phyloP scores from a whole-genome alignment of 2,888 invertebrate species.

The Sesia apiformis region DNA sequence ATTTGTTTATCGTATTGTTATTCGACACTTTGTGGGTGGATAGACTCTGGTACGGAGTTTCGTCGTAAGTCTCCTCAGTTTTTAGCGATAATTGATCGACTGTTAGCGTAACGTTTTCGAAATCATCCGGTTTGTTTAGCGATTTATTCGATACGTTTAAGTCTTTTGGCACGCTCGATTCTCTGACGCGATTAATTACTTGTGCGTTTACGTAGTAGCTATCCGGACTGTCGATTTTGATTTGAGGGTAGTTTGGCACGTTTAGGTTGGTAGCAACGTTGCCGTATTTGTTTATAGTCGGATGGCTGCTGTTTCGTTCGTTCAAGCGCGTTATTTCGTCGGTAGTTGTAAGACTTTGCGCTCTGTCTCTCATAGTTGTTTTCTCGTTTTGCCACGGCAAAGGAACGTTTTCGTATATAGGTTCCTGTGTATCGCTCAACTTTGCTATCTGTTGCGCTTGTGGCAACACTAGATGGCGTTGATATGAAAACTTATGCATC shows the following conservation, averaged over 20 bases:
- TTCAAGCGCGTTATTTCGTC: constrained; percentile 74
- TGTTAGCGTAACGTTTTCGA: constrained; percentile 38
- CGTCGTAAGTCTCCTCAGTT: constrained; percentile 47
- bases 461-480: constrained; percentile 66
- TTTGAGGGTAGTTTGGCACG: constrained; percentile 23
- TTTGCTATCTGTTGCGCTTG: constrained; percentile 52
- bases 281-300: constrained; percentile 36
- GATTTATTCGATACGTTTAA: constrained; percentile 26
- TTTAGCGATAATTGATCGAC: constrained; percentile 48
- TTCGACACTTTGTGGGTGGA: constrained; percentile 52
- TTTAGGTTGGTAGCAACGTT: constrained; percentile 23
- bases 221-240: constrained; percentile 32
- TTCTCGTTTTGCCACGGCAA: constrained; percentile 75
- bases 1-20: constrained; percentile 44
- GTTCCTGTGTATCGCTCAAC: constrained; percentile 73
- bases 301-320: constrained; percentile 55
- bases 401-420: constrained; percentile 88
- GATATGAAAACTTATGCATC: constrained; percentile 56
- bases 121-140: constrained; percentile 32
- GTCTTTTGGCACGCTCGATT: constrained; percentile 52
- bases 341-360: constrained; percentile 82
- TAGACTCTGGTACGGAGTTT: constrained; percentile 62
- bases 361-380: constrained; percentile 55
- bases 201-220: constrained; percentile 65
- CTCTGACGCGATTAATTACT: constrained; percentile 55